Evolutionary conservation across 1,140 invertebrate genomes (phyloP), one percentile per base, ranked within the genome.

Genomic region (Metopolophium dirhodum): DNA sequence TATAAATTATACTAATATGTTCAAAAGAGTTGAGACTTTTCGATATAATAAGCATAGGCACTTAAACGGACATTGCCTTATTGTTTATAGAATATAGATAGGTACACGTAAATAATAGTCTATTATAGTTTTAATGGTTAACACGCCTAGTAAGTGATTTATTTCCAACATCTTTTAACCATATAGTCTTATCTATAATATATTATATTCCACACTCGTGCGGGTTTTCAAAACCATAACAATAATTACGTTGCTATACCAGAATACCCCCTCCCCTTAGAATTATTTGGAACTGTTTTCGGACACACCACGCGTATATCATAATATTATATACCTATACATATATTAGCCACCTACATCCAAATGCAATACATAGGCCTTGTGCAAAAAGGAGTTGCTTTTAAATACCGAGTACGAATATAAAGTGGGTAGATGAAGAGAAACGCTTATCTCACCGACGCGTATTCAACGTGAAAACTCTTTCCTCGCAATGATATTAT

Each of bases 401-500:
- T 61, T 41, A 90, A 47, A 90, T 30, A 87, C 30, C 4, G 30
- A n/a, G 89, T 68, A 57, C 85, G 26, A 45, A 37, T 83, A 2
- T 26, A 37, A 90, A 47, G 89, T 90, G 89, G 89, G 89, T 30
- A 68, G 89, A 90, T 90, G 11, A 90, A 68, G 57, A 68, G 41
- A 90, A 90, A 90, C 41, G 41, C 23, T 68, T 45, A 68, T 61
- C 26, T 68, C 30, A 90, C 89, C 89, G 57, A 90, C 89, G 23
- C 51, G 54, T 22, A 51, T 35, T 49, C 8, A 87, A 9, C 7
- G 22, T 30, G 49, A 88, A 88, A 49, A 49, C 2, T 35, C n/a
- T 49, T 26, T 47, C 30, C 30, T 47, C 11, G 83, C 35, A 37
- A 85, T 45, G 26, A 23, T 41, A 23, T 45, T 41, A 85, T 41